phyloP scores from a whole-genome alignment of 2,797 vertebrate genomes.

The Acipenser ruthenus region DNA sequence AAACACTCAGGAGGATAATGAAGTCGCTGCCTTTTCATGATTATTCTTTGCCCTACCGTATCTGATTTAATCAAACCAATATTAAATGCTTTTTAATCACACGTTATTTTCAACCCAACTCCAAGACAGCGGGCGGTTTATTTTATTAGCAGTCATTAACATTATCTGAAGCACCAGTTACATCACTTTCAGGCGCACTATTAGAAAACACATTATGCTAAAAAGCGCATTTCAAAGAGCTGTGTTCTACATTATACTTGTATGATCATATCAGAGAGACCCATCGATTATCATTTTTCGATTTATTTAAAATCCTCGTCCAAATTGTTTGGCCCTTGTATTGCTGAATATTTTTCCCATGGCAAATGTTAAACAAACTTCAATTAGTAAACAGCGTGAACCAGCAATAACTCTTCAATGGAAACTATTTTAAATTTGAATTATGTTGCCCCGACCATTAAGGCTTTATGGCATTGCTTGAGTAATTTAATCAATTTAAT shows the following conservation, averaged over 20 bases:
- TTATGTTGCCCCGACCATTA: conserved; percentile 15
- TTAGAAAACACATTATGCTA: conserved; percentile 9
- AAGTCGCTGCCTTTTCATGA: not conserved
- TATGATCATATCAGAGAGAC: too few species aligned
- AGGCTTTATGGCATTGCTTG: conserved; percentile 7
- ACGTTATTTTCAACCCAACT: conserved; percentile 1
- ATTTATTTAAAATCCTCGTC: too few species aligned
- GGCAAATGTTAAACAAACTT: not conserved
- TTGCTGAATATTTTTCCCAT: too few species aligned
- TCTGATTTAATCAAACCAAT: conserved; percentile 10
- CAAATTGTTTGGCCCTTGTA: too few species aligned
- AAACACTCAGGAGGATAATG: not conserved
- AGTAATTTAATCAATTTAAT: conserved; percentile 17
- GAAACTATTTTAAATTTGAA: conserved; percentile 13
- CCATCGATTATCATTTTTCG: too few species aligned
- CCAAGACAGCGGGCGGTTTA: conserved; percentile 1
- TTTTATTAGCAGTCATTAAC: conserved; percentile 15
- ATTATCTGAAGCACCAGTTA: conserved; percentile 7
- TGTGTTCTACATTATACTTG: too few species aligned
- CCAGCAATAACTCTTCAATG: conserved; percentile 4
- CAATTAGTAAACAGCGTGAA: conserved; percentile 1
- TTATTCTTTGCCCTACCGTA: not conserved
- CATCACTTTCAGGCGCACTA: not conserved
- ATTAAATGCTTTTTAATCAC: conserved; percentile 13
- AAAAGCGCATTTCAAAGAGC: not conserved